Evolutionary conservation across 1,140 invertebrate species (phyloP).

Genomic region (Drosophila arawakana): DNA sequence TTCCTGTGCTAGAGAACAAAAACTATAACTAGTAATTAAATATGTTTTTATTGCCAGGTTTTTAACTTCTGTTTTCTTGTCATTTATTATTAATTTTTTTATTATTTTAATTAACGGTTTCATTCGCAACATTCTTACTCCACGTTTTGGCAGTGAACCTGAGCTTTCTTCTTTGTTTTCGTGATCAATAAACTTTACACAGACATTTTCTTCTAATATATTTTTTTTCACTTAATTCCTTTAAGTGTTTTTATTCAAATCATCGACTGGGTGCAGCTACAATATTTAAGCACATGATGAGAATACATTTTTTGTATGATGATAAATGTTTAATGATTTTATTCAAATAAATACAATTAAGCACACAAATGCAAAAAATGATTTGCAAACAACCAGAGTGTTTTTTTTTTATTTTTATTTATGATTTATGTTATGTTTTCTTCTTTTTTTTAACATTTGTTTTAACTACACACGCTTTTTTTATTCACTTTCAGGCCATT

Average conservation of each 20-base stretch:
- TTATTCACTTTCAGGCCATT: slow-evolving; percentile 44
- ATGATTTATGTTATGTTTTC: neutral
- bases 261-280: slow-evolving; percentile 31
- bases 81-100: neutral
- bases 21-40: slow-evolving; percentile 33
- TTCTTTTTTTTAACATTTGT: slow-evolving; percentile 20
- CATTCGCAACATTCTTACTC: slow-evolving; percentile 66
- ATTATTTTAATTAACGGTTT: slow-evolving; percentile 17
- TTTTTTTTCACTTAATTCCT: slow-evolving; percentile 32
- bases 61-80: slow-evolving; percentile 6
- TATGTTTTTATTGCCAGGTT: slow-evolving; percentile 25
- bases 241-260: slow-evolving; percentile 39
- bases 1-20: slow-evolving; percentile 11
- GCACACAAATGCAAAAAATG: slow-evolving; percentile 49
- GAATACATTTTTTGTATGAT: slow-evolving; percentile 31
- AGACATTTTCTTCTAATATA: slow-evolving; percentile 40
- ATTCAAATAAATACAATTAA: slow-evolving; percentile 43
- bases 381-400: slow-evolving; percentile 66
- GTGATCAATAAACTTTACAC: slow-evolving; percentile 68
- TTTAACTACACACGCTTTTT: slow-evolving; percentile 59
- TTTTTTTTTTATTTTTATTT: slow-evolving; percentile 11
- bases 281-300: slow-evolving; percentile 49
- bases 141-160: slow-evolving; percentile 84
- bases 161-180: slow-evolving; percentile 79
- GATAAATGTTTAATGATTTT: slow-evolving; percentile 20